A percentile compares a stretch with the other conserved stretches of the same genome.
These are phyloP conservation scores for Tylochromis polylepis DNA, from an alignment of 2,113 vertebrate species.

Conservation along the genomic window DNA sequence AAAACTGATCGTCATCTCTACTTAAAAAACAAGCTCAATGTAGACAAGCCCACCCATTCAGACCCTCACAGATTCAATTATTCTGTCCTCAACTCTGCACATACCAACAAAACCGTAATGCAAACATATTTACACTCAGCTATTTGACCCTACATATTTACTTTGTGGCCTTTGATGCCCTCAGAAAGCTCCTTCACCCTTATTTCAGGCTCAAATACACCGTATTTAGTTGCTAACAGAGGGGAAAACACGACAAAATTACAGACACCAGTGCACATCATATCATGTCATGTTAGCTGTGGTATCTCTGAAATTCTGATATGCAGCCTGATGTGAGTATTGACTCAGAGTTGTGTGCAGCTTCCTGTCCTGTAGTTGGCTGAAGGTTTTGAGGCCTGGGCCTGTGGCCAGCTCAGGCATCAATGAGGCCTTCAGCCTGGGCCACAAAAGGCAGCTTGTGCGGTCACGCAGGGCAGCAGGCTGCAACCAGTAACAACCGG, in stretches of 20 bases:
- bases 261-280: neutral
- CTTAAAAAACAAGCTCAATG: conserved; percentile 9
- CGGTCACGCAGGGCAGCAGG: conserved; percentile 40
- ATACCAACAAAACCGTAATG: conserved; percentile 48
- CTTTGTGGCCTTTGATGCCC: conserved; percentile 1
- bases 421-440: conserved; percentile 74
- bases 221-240: neutral
- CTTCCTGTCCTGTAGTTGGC: conserved; percentile 58
- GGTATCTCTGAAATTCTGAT: neutral
- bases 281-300: neutral
- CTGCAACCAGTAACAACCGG: conserved; percentile 63
- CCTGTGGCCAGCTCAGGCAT: conserved; percentile 65
- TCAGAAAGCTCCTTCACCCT: neutral
- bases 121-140: conserved; percentile 54
- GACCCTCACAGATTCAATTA: conserved; percentile 24
- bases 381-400: conserved; percentile 48
- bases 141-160: conserved; percentile 45
- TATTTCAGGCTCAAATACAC: neutral
- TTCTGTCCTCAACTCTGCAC: conserved; percentile 5
- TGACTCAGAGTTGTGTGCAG: conserved; percentile 46
- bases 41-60: conserved; percentile 52
- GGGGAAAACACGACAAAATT: neutral
- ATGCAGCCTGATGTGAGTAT: conserved; percentile 27
- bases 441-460: conserved; percentile 74
- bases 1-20: neutral